Base-by-base conservation (phyloP, 2,113 vertebrate genomes). In the Psittacula cyanocephala region DNA sequence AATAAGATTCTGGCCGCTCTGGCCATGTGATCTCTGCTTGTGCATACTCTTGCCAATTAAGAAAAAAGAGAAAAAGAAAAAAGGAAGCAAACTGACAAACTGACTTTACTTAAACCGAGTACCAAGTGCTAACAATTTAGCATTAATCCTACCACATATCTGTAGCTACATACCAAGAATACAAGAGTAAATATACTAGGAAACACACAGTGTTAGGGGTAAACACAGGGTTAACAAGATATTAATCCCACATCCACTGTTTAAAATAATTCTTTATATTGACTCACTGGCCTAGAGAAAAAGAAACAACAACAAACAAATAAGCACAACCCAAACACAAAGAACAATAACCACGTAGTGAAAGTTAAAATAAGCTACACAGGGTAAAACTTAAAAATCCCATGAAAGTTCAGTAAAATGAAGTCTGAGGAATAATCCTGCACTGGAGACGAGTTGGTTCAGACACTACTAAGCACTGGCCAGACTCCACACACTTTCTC, bases 1-100 rank as follows among this genome's bases (percentile, higher is more conserved):
- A 97, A 96, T 91, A 82, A 96, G 88, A 96, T 94, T 93, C 83
- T 91, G 74, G 80, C 79, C 28, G 49, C 49, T 74, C 59, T 75
- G 92, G 69, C 74, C 95, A 94, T 88, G 81, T 86, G 82, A 96
- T 92, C 78, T 69, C 65, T 62, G 28, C 81, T 79, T 79, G 18
- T 72, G 33, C 53, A 88, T 31, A 63, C 10, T 43, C 81, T 28
- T 60, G 46, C 23, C 64, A 87, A 89, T 72, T 79, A 17, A 57
- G 55, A 74, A 90, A 81, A 67, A 52, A 72, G 44, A 53, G 41
- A 33, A 46, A 52, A 68, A 55, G 10, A 65, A 19, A 79, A 62
- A 88, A 71, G 24, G 4, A 85, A 92, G 29, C 22, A 74, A 46
- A 13, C 79, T 80, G 35, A 85, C 16, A 83, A 78, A 81, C 5